These are phyloP conservation scores for Polydrusus cervinus DNA, from an alignment of 2,888 invertebrate genomes.

Conservation along the genomic window DNA sequence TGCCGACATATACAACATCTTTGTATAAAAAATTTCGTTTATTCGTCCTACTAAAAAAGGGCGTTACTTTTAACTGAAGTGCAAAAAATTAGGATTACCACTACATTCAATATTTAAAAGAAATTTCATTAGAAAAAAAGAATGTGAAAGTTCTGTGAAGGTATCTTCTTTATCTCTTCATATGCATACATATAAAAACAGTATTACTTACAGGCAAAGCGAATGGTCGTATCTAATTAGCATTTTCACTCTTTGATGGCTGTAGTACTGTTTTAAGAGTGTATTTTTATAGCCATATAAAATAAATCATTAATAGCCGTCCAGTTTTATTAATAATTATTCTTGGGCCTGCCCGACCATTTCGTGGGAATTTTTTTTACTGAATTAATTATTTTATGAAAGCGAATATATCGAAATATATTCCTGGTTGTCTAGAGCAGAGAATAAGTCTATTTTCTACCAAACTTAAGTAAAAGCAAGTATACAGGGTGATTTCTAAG, in stretches of 20 bases:
- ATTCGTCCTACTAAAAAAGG: too few relatives aligned
- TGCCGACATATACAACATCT: too few relatives aligned
- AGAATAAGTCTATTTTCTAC: too few relatives aligned
- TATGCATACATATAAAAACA: slow-evolving; percentile 5
- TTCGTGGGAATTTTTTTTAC: slow-evolving; percentile 10
- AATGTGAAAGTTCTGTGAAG: background rate
- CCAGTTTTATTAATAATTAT: slow-evolving; percentile 16
- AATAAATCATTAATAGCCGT: slow-evolving; percentile 3
- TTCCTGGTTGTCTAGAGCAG: too few relatives aligned
- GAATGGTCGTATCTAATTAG: slow-evolving; percentile 20
- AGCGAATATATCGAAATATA: too few relatives aligned
- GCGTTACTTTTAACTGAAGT: background rate
- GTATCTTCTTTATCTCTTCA: background rate
- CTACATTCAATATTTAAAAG: background rate
- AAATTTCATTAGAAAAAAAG: slow-evolving; percentile 2
- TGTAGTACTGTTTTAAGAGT: background rate
- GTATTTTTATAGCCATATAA: slow-evolving; percentile 12
- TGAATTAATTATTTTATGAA: background rate
- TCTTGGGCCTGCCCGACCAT: background rate
- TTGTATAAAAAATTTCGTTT: too few relatives aligned
- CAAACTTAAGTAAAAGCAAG: too few relatives aligned
- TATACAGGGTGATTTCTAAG: too few relatives aligned
- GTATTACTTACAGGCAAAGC: slow-evolving; percentile 1
- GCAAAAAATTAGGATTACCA: background rate
- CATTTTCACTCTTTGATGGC: background rate